A percentile compares a stretch with the other conserved stretches of the same genome.
phyloP scores from a whole-genome alignment of 1,140 invertebrate species.

The Forficula auricularia region DNA sequence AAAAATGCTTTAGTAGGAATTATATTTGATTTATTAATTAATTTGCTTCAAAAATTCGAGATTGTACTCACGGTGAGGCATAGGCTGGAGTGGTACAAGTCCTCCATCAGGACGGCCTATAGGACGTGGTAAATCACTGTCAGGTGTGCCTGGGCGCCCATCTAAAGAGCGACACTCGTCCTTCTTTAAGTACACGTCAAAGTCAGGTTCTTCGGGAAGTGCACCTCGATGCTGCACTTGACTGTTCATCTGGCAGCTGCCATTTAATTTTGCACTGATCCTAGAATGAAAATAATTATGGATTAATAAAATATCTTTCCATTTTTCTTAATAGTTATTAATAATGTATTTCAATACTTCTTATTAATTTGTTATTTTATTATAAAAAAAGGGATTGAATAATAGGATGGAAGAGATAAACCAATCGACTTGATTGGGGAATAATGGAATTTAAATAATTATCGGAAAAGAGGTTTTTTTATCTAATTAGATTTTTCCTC shows the following conservation, averaged over 20 bases:
- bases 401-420: too few relatives aligned
- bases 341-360: too few relatives aligned
- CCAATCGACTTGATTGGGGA: too few relatives aligned
- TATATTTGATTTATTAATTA: conserved; percentile 11
- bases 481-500: too few relatives aligned
- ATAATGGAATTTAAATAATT: too few relatives aligned
- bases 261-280: conserved; percentile 39
- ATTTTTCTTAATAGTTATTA: too few relatives aligned
- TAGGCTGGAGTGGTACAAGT: conserved; percentile 21
- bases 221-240: conserved; percentile 24
- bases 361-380: too few relatives aligned
- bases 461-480: too few relatives aligned
- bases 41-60: too few relatives aligned
- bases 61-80: conserved; percentile 15
- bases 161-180: not conserved
- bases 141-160: not conserved
- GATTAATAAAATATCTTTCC: not conserved
- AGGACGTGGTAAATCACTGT: conserved; percentile 12
- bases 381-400: too few relatives aligned
- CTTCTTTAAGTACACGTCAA: conserved; percentile 5
- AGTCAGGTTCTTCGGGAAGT: conserved; percentile 15
- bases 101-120: conserved; percentile 18
- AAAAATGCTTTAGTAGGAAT: conserved; percentile 14
- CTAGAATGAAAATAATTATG: conserved; percentile 24
- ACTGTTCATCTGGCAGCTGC: conserved; percentile 35